Conservation (phyloP, 1,140 invertebrate genomes). For the Pseudobourletiella spinata region DNA sequence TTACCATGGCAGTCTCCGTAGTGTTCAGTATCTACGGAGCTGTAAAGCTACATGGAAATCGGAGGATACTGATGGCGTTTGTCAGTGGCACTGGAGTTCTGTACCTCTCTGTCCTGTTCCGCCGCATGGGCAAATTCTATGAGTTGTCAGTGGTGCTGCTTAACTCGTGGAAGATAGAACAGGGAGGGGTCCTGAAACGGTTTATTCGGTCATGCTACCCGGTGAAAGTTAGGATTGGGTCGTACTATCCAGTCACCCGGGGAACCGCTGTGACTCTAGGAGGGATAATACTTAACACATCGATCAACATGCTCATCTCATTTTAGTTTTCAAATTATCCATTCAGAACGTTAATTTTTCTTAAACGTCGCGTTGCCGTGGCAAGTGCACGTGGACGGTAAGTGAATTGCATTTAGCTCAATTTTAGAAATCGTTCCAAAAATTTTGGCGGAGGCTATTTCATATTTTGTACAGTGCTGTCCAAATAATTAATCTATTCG, state of each 20-base stretch:
- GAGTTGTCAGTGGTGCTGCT: not conserved
- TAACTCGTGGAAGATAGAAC: not conserved
- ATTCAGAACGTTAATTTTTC: no score
- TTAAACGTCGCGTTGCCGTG: no score
- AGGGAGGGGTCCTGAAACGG: not conserved
- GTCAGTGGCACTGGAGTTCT: not conserved
- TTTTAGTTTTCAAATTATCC: no score
- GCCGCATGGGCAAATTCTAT: slow-evolving; percentile 4
- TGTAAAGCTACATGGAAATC: not conserved
- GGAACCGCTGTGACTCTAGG: not conserved
- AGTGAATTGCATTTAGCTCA: no score
- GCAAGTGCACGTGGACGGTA: no score
- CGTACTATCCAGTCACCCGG: slow-evolving; percentile 2
- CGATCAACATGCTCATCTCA: slow-evolving; percentile 5
- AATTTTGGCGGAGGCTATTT: no score
- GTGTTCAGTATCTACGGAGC: not conserved
- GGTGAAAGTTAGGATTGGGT: not conserved
- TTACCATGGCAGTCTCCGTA: not conserved
- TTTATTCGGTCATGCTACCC: not conserved
- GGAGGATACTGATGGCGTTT: slow-evolving; percentile 1
- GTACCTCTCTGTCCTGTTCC: slow-evolving; percentile 1
- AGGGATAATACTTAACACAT: not conserved
- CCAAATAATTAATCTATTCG: no score
- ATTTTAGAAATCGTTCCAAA: no score
- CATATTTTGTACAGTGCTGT: no score